phyloP scores from a whole-genome alignment of 2,113 vertebrate species.

The Desmodus rotundus region DNA sequence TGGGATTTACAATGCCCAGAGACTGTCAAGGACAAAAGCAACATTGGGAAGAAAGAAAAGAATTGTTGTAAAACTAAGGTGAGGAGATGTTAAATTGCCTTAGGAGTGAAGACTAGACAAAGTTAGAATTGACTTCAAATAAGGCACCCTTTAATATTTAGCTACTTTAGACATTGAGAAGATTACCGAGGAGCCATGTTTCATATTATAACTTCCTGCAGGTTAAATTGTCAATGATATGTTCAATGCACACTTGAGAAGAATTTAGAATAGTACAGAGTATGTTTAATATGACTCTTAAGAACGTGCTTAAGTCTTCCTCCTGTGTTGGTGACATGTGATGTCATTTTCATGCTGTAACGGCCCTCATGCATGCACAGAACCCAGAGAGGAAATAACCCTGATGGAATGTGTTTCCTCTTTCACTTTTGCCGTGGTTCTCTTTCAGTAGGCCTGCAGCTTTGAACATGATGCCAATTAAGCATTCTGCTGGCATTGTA shows the following conservation, averaged over 20 bases:
- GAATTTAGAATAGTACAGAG: background rate
- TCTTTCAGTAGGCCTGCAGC: background rate
- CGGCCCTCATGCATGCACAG: background rate
- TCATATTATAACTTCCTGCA: background rate
- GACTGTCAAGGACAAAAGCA: background rate
- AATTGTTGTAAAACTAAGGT: background rate
- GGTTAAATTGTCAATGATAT: background rate
- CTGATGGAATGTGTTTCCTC: constrained; percentile 30
- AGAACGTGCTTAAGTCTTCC: background rate
- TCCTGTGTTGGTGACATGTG: background rate
- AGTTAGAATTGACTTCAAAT: background rate
- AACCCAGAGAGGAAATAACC: constrained; percentile 30
- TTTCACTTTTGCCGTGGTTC: background rate
- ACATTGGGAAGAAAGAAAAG: background rate
- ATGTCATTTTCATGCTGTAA: constrained; percentile 15
- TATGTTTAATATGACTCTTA: constrained; percentile 16
- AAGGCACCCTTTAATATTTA: background rate
- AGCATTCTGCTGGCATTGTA: background rate
- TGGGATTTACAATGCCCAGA: background rate
- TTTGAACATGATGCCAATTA: constrained; percentile 40
- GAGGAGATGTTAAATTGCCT: background rate
- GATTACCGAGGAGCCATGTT: background rate
- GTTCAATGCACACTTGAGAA: background rate
- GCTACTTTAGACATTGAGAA: background rate
- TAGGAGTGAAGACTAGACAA: background rate